Percentiles rank a stretch among this genome's conserved stretches.
phyloP scores from a whole-genome alignment of 1,140 invertebrate genomes.

The Pseudoatta argentina region DNA sequence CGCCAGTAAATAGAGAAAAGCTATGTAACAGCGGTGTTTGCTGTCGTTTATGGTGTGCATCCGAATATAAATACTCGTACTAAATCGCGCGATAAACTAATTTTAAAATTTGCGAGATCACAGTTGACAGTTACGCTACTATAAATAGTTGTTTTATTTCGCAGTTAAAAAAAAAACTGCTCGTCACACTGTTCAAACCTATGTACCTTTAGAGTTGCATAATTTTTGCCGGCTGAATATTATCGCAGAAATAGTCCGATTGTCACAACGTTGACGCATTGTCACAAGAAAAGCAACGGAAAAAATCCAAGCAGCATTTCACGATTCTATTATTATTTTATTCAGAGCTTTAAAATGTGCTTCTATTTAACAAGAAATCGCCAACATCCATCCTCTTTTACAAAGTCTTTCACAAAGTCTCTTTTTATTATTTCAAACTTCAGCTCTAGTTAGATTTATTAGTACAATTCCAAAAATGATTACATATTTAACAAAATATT shows the following conservation, averaged over 20 bases:
- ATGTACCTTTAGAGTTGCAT: not conserved
- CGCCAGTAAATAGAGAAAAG: not conserved
- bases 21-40: not conserved
- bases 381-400: not conserved
- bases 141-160: slow-evolving; percentile 16
- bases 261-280: slow-evolving; percentile 1
- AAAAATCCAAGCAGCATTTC: not conserved
- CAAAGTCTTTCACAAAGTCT: not conserved
- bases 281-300: not conserved
- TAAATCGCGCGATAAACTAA: slow-evolving; percentile 31
- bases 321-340: not conserved
- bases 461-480: not conserved
- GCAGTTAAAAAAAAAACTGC: not conserved
- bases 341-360: not conserved
- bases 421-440: not conserved
- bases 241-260: not conserved
- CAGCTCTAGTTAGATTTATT: not conserved
- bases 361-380: not conserved
- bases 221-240: slow-evolving; percentile 8
- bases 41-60: not conserved
- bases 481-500: not conserved
- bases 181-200: not conserved
- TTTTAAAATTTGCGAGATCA: slow-evolving; percentile 14
- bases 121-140: not conserved
- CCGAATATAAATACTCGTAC: slow-evolving; percentile 34